Evolutionary conservation across 1,140 invertebrate genomes (phyloP).

Genomic region (Maniola jurtina): DNA sequence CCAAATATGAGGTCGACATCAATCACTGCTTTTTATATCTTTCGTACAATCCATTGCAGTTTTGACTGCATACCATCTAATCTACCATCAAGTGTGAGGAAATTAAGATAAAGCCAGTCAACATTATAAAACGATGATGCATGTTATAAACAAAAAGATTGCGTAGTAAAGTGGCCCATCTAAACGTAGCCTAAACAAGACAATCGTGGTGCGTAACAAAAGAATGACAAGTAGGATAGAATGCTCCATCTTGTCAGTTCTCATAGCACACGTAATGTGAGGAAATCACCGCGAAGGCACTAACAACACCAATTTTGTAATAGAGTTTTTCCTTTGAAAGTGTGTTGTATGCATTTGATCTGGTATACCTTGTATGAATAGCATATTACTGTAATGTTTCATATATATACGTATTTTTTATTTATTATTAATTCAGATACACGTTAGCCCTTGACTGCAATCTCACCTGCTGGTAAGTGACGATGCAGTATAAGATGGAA

Average conservation of each 20-base stretch:
- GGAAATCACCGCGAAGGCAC: conserved; percentile 43
- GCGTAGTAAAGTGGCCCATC: conserved; percentile 4
- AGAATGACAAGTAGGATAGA: conserved; percentile 49
- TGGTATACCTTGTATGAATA: conserved; percentile 1
- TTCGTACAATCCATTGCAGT: no score
- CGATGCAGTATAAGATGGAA: no score
- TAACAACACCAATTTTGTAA: conserved; percentile 45
- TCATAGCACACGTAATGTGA: conserved; percentile 37
- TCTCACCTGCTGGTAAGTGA: no score
- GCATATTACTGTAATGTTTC: neutral
- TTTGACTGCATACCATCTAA: no score
- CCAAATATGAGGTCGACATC: no score
- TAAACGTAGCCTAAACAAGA: conserved; percentile 33
- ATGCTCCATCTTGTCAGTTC: conserved; percentile 43
- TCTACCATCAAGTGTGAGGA: no score
- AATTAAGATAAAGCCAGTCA: no score
- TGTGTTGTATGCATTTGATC: conserved; percentile 12
- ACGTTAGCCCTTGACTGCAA: no score
- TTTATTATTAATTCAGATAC: no score
- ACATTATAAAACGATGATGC: neutral
- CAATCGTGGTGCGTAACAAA: conserved; percentile 53
- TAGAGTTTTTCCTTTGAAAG: conserved; percentile 25
- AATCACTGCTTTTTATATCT: no score
- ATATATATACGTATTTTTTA: neutral
- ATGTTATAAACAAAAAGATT: neutral